Percentiles rank a stretch among this genome's conserved stretches.
Evolutionary conservation across 2,113 vertebrate genomes (phyloP).

Genomic region (Alaudala cheleensis): DNA sequence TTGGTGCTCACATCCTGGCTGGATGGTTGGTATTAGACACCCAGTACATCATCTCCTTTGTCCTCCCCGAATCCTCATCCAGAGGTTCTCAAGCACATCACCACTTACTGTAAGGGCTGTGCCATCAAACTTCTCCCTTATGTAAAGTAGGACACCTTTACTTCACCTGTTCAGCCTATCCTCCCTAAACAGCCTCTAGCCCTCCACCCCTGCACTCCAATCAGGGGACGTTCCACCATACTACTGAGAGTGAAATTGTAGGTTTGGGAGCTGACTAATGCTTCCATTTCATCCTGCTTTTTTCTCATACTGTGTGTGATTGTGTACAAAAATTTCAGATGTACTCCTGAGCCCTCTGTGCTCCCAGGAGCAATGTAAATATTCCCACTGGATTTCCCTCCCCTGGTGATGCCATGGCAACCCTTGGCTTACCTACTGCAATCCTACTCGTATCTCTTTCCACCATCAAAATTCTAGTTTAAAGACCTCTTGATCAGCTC

Average conservation of each 20-base stretch:
- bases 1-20: not conserved
- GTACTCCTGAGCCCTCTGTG: not conserved
- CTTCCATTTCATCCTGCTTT: not conserved
- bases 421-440: not conserved
- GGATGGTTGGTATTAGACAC: not conserved
- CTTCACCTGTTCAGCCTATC: not conserved
- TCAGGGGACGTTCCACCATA: not conserved
- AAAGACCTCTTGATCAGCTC: not conserved
- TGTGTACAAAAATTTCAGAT: not conserved
- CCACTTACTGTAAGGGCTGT: not conserved
- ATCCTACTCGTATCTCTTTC: not conserved
- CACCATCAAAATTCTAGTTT: not conserved
- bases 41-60: not conserved
- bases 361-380: not conserved
- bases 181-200: not conserved
- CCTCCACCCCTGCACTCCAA: not conserved
- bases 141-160: not conserved
- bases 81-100: not conserved
- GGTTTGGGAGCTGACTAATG: not conserved
- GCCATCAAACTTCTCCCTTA: not conserved
- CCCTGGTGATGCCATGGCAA: not conserved
- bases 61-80: not conserved
- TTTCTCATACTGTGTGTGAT: not conserved
- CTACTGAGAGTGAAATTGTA: not conserved
- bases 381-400: not conserved